These are phyloP conservation scores for Collichthys lucidus DNA, from an alignment of 2,113 vertebrate genomes.

Conservation along the genomic window DNA sequence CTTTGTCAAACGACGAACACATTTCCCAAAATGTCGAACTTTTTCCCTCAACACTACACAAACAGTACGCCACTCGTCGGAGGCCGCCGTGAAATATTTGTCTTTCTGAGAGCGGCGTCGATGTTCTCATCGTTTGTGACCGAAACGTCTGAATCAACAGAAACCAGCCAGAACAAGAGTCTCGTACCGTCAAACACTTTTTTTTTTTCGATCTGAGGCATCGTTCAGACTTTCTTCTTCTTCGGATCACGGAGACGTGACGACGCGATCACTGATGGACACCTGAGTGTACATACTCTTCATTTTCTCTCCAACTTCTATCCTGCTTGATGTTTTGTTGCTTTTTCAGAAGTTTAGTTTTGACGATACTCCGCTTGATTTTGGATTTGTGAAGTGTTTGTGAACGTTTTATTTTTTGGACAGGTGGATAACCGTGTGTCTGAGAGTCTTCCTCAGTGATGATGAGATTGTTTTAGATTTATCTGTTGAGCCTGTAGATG, in stretches of 20 bases:
- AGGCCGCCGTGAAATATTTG: too few species aligned
- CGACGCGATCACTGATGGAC: constrained; percentile 20
- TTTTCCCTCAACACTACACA: too few species aligned
- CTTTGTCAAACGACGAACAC: too few species aligned
- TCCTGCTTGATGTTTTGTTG: constrained; percentile 43
- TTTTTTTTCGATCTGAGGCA: not conserved
- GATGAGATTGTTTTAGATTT: constrained; percentile 48
- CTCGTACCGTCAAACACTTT: not conserved
- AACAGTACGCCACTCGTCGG: too few species aligned
- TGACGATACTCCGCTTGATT: constrained; percentile 42
- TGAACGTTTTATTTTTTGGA: constrained; percentile 7
- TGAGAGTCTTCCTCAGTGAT: constrained; percentile 34
- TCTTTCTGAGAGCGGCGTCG: too few species aligned
- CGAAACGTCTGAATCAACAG: not conserved
- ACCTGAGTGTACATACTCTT: constrained; percentile 41
- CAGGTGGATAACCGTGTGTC: constrained; percentile 45
- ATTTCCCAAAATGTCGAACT: too few species aligned
- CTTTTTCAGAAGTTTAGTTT: constrained; percentile 20
- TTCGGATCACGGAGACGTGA: not conserved
- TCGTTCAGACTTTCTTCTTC: not conserved
- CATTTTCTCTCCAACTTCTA: constrained; percentile 52
- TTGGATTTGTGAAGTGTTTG: constrained; percentile 51
- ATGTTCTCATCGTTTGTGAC: not conserved
- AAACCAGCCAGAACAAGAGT: not conserved
- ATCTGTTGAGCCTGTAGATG: constrained; percentile 38